Base-by-base conservation (phyloP, 2,113 vertebrate genomes). In the Platysteira castanea region DNA sequence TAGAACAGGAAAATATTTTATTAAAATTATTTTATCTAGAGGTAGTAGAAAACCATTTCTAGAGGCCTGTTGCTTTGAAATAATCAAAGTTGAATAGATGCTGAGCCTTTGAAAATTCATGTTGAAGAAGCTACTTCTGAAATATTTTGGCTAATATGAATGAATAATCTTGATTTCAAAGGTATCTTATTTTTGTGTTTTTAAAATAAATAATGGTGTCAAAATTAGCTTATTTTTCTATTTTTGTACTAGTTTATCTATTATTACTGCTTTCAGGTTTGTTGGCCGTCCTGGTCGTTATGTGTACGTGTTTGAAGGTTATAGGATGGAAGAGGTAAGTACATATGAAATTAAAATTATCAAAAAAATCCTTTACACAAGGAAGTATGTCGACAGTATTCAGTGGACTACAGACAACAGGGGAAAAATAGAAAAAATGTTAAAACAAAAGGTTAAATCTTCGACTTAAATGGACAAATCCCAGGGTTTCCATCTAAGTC, bases 251-350 rank as follows among this genome's bases (percentile, higher is more conserved):
- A 23, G 10, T 35, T 84, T 35, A 13, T 53, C 30, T 64, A 11
- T 79, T 80, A 9, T 59, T 80, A 41, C 82, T 86, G 14, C 37
- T 97, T 96, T 82, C 97, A 99, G 99, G 95, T 99, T 99, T 97
- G 98, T 98, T 87, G 99, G 99, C 14, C 98, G 98, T 77, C 99
- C 99, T 42, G 99, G 99, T 35, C 98, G 97, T 93, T 99, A 99
- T 26, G 98, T 99, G 15, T 99, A 99, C 68, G 97, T 99, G 60
- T 99, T 99, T 69, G 98, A 98, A 52, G 98, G 98, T 54, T 99
- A 99, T 92, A 98, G 99, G 81, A 99, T 99, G 98, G 99, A 99
- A 97, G 99, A 99, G 98, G 99, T 98, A 96, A 83, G 98, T 94
- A 47, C 1, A 35, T 10, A 33, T 14, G 53, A 81, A 91, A 87